A percentile compares a stretch with the other conserved stretches of the same genome.
Conservation (phyloP, 2,113 vertebrate species). For the Burhinus bistriatus region DNA sequence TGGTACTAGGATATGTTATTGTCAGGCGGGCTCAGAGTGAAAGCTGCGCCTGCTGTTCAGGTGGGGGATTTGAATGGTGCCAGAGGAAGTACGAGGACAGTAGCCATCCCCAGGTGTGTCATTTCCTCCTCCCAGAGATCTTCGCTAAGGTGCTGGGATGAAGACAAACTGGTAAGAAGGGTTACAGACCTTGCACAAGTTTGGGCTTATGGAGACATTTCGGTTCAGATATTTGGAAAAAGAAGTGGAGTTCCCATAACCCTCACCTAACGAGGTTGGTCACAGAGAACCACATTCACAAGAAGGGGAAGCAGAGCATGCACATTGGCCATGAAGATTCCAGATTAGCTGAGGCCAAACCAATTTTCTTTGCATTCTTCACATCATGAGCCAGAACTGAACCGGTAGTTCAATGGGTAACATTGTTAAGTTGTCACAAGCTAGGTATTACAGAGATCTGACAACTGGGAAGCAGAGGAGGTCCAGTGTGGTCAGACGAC, state of each 20-base stretch:
- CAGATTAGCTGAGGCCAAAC: neutral
- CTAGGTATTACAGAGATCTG: neutral
- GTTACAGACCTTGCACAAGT: neutral
- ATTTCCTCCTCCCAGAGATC: neutral
- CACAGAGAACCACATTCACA: neutral
- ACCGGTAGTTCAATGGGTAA: neutral
- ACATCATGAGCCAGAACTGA: neutral
- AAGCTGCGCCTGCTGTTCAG: neutral
- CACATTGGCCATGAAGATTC: neutral
- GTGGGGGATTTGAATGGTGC: neutral
- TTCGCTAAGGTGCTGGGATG: neutral
- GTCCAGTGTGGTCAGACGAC: neutral
- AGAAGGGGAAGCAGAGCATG: neutral
- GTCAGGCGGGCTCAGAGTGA: neutral
- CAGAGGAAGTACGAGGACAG: neutral
- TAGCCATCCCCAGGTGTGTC: neutral
- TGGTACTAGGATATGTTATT: neutral
- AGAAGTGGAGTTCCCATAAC: neutral
- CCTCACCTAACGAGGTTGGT: neutral
- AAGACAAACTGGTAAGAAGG: fast-evolving
- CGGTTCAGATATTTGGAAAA: neutral
- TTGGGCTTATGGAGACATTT: neutral
- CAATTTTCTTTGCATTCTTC: neutral
- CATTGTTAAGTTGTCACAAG: neutral
- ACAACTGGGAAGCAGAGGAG: neutral